Evolutionary conservation across 2,888 invertebrate species (phyloP).

Genomic region (Dynastes hyllus): DNA sequence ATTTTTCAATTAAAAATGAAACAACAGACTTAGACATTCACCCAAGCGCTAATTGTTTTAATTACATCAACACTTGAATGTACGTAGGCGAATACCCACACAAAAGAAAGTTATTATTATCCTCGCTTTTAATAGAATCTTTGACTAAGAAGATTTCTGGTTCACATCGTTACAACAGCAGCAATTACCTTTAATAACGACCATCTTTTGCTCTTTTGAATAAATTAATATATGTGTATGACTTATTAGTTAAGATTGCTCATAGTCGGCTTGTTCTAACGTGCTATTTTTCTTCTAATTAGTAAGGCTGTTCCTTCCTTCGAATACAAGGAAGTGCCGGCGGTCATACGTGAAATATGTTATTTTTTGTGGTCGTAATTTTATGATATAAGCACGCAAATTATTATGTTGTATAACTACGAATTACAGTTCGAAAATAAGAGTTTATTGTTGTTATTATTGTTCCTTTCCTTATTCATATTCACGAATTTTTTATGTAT

Average conservation of each 20-base stretch:
- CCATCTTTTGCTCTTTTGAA: neutral
- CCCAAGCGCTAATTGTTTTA: neutral
- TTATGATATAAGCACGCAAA: no score
- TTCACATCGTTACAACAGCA: conserved; percentile 8
- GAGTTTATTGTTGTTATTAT: no score
- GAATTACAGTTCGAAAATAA: conserved; percentile 9
- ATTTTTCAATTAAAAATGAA: neutral
- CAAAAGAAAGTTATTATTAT: conserved; percentile 1
- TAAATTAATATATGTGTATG: no score
- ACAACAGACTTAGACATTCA: neutral
- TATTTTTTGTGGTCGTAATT: no score
- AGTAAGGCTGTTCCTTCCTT: neutral
- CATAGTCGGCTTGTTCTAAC: neutral
- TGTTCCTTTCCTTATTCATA: no score
- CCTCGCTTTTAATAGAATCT: conserved; percentile 3
- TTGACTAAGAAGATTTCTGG: neutral
- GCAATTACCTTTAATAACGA: neutral
- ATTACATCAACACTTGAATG: neutral
- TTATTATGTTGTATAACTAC: neutral
- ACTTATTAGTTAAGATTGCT: neutral
- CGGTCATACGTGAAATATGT: conserved; percentile 4
- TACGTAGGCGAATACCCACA: neutral
- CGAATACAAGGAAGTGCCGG: neutral
- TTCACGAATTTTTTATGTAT: no score
- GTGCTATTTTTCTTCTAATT: neutral